Base-by-base conservation (phyloP, 1,140 invertebrate species). In the Bombus ignitus region DNA sequence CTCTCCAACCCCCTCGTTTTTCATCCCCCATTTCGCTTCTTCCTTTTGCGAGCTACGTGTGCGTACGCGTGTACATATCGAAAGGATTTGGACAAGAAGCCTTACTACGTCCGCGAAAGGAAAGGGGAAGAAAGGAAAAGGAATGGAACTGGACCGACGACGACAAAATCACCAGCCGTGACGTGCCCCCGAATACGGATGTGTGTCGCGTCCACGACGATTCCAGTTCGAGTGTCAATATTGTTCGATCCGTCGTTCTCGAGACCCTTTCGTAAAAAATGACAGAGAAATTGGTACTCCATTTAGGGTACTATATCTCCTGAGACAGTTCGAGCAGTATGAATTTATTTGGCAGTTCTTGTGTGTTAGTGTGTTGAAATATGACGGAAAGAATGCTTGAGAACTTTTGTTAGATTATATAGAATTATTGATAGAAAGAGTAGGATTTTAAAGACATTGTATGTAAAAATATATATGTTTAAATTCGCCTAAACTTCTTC, bases 11-110 rank as follows among this genome's bases (percentile, higher is more conserved):
- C 65, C 81, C 83, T 44, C 85, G 68, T 80, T 75, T 72, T 90
- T 85, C 84, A 74, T 86, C 42, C 13, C 62, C 66, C 85, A 35
- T 28, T n/a, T 65, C 15, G 32, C 35, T 32, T 76, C 65, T 42
- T 81, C 32, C 66, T 74, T 47, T 22, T 8, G n/a, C n/a, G 44
- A 32, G 37, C 15, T 78, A 65, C 83, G 84, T 85, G 78, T 73
- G 66, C 22, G 71, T 76, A 78, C 74, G 81, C 81, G 82, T 71
- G 89, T 86, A 91, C 86, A 77, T 87, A 92, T 92, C 85, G 91
- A 91, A 92, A 90, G 87, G 91, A 92, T 92, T 90, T 83, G 70
- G 89, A 89, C 91, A 89, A 92, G 91, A 89, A 90, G 80, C 72
- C 87, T 42, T 15, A 28, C 18, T 12, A 35, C 22, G 71, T 73